A percentile compares a stretch with the other conserved stretches of the same genome.
Evolutionary conservation across 30 jellyfish, hydroid and myxozoan species (phyloP).

Genomic region (Cassiopea andromeda): DNA sequence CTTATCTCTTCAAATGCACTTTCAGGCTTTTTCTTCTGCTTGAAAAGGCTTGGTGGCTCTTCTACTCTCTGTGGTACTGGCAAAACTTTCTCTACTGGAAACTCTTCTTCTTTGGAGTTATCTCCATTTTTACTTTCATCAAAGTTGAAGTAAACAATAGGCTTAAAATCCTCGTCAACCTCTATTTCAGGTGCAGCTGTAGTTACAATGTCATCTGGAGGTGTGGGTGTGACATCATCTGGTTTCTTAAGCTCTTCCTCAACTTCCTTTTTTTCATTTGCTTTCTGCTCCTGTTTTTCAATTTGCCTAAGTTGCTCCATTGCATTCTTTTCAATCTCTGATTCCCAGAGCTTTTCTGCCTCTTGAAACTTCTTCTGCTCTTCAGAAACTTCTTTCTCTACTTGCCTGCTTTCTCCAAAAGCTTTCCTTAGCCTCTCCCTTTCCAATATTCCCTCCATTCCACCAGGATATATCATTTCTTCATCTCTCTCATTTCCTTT

Average conservation of each 20-base stretch:
- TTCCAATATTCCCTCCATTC: too few species aligned
- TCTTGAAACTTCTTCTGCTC: constrained; percentile 57
- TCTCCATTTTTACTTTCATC: constrained; percentile 25
- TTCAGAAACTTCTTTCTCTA: constrained; percentile 8
- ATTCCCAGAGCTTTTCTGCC: constrained; percentile 71
- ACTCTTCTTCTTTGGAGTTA: constrained; percentile 1
- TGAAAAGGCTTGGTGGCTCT: constrained; percentile 56
- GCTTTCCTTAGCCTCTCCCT: constrained; percentile 8
- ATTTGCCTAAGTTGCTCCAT: constrained; percentile 19
- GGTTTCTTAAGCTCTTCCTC: constrained; percentile 46
- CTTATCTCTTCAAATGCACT: constrained; percentile 49
- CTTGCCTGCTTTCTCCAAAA: constrained; percentile 1
- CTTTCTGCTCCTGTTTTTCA: constrained; percentile 20
- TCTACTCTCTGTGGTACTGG: constrained; percentile 38
- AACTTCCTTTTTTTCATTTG: constrained; percentile 27
- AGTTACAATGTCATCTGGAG: constrained; percentile 11
- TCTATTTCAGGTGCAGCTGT: constrained; percentile 28
- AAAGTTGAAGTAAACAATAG: constrained; percentile 26
- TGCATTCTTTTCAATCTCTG: constrained; percentile 49
- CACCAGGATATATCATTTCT: constrained; percentile 26
- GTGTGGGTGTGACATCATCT: constrained; percentile 22
- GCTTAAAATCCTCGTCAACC: constrained; percentile 21
- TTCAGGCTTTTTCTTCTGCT: neutral
- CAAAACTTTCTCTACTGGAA: constrained; percentile 18
- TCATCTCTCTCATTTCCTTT: constrained; percentile 39